Percentiles rank a stretch among this genome's conserved stretches.
Conservation (phyloP, 2,797 vertebrate species). For the Coendou prehensilis region DNA sequence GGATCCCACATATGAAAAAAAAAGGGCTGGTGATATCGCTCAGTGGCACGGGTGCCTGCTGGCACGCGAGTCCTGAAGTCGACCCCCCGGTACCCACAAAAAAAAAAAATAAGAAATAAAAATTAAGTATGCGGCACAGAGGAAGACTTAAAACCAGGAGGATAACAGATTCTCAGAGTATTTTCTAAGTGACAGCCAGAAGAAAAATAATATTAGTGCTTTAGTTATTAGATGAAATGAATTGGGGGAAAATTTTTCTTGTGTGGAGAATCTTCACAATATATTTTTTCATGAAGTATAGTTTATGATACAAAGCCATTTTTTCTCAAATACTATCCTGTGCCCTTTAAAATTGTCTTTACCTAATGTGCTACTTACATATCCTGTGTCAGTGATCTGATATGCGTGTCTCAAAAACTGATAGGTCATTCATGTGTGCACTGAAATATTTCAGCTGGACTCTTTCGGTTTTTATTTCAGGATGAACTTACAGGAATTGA, state of each 20-base stretch:
- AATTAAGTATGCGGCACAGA: conserved; percentile 28
- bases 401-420: neutral
- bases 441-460: conserved; percentile 42
- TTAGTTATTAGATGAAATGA: neutral
- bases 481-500: conserved; percentile 89
- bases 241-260: conserved; percentile 6
- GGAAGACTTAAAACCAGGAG: conserved; percentile 12
- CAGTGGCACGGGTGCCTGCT: too few species aligned
- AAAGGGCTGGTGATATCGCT: too few species aligned
- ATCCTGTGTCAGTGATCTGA: conserved; percentile 13
- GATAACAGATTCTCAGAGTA: conserved; percentile 2
- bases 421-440: neutral
- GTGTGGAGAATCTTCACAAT: neutral
- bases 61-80: too few species aligned
- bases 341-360: conserved; percentile 54
- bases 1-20: too few species aligned
- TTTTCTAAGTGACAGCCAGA: conserved; percentile 46
- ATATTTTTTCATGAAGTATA: conserved; percentile 38
- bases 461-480: conserved; percentile 80
- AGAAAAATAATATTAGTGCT: conserved; percentile 8
- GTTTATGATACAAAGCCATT: conserved; percentile 57
- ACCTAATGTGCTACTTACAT: neutral
- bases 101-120: neutral
- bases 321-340: conserved; percentile 11
- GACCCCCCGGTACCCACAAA: too few species aligned